phyloP scores from a whole-genome alignment of 2,797 vertebrate genomes.

The Rhinella marina region DNA sequence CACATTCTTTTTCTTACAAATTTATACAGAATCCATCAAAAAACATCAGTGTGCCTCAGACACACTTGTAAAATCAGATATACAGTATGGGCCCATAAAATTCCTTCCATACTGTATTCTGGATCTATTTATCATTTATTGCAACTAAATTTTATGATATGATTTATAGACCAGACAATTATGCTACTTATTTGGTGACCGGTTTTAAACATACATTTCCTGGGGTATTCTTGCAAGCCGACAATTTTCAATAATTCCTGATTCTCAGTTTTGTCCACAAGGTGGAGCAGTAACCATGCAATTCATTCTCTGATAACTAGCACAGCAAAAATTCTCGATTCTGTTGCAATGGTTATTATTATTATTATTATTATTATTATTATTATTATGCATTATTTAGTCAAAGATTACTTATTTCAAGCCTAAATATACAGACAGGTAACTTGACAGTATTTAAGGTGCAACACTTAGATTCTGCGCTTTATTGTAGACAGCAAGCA shows the following conservation, averaged over 20 bases:
- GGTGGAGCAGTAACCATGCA: slow-evolving; percentile 24
- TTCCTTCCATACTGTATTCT: too few relatives aligned
- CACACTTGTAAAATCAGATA: too few relatives aligned
- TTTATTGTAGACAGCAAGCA: too few relatives aligned
- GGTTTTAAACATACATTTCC: too few relatives aligned
- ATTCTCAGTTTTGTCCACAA: slow-evolving; percentile 7
- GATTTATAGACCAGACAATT: background rate
- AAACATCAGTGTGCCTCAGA: too few relatives aligned
- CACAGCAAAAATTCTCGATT: too few relatives aligned
- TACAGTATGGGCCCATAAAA: too few relatives aligned
- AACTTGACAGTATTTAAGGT: background rate
- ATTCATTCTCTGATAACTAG: background rate
- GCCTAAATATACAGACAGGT: background rate
- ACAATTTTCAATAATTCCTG: background rate
- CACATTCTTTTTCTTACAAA: too few relatives aligned
- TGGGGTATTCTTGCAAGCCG: background rate
- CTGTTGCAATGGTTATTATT: background rate
- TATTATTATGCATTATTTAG: background rate
- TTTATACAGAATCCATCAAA: too few relatives aligned
- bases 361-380: background rate
- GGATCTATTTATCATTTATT: too few relatives aligned
- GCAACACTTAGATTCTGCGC: background rate
- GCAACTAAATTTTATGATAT: background rate
- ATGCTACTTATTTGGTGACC: background rate
- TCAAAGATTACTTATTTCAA: background rate